These are phyloP conservation scores for Ascaphus truei DNA, from an alignment of 2,113 vertebrate genomes.

Conservation along the genomic window DNA sequence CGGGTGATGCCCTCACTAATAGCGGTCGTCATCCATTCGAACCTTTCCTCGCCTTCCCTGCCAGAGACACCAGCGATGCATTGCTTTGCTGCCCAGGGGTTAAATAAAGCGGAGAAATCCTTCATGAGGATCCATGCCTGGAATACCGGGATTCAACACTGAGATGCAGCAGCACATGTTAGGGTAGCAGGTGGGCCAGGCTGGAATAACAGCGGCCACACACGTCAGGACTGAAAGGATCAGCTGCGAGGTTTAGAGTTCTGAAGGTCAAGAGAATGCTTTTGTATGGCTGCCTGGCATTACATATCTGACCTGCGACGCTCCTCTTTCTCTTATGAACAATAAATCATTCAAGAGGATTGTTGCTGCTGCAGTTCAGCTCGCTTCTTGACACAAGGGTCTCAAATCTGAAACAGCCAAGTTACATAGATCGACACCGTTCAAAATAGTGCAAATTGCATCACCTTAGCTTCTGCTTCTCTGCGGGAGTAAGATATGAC, in stretches of 20 bases:
- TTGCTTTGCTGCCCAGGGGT: too few species aligned
- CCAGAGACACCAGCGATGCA: too few species aligned
- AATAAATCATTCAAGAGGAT: neutral
- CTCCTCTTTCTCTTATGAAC: neutral
- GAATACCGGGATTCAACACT: neutral
- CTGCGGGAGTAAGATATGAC: too few species aligned
- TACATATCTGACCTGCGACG: conserved; percentile 2
- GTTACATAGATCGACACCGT: too few species aligned
- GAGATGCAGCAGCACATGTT: too few species aligned
- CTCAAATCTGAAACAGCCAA: too few species aligned
- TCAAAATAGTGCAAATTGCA: too few species aligned
- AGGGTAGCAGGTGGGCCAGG: conserved; percentile 4
- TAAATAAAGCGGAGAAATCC: neutral
- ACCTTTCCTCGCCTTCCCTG: too few species aligned
- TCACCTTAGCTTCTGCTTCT: too few species aligned
- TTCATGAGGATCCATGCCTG: neutral
- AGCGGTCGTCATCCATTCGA: too few species aligned
- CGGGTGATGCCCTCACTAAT: too few species aligned
- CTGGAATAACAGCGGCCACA: conserved; percentile 1
- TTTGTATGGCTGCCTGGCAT: neutral
- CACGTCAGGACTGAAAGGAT: neutral
- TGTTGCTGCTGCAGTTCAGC: neutral
- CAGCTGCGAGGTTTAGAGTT: neutral
- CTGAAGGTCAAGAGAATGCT: conserved; percentile 1
- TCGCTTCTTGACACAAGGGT: neutral